Percentiles rank a stretch among this genome's conserved stretches.
Evolutionary conservation across 2,797 vertebrate genomes (phyloP).

Genomic region (Megalops cyprinoides): DNA sequence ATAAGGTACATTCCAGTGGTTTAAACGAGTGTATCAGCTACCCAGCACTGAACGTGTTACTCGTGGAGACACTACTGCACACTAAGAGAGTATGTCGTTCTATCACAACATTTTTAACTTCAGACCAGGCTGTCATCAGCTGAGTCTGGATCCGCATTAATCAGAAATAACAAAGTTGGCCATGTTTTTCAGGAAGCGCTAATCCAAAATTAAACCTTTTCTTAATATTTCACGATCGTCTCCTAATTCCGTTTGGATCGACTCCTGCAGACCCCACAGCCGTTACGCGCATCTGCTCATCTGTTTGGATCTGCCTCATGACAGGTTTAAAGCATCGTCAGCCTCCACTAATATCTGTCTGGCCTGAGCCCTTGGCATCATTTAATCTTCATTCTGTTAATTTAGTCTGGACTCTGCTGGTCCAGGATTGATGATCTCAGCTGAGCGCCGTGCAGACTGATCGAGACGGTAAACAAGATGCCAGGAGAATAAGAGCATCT

Average conservation of each 20-base stretch:
- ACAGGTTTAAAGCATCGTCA: constrained; percentile 70
- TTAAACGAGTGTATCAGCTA: constrained; percentile 46
- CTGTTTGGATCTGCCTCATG: constrained; percentile 62
- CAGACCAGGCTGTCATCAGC: constrained; percentile 65
- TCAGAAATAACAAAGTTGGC: constrained; percentile 65
- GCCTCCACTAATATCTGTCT: constrained; percentile 71
- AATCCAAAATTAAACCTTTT: constrained; percentile 71
- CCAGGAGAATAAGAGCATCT: not conserved
- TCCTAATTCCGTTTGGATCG: constrained; percentile 74
- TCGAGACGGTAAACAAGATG: not conserved
- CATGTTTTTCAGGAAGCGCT: constrained; percentile 70
- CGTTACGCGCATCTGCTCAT: constrained; percentile 39
- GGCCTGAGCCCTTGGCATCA: constrained; percentile 68
- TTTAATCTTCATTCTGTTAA: constrained; percentile 80
- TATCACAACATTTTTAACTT: constrained; percentile 56
- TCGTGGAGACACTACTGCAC: constrained; percentile 44
- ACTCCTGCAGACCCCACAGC: constrained; percentile 61
- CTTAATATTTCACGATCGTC: constrained; percentile 64
- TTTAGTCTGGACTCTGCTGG: constrained; percentile 75
- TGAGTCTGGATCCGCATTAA: constrained; percentile 58
- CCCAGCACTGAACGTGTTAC: constrained; percentile 26
- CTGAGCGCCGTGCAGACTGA: constrained; percentile 60
- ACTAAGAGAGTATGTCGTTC: constrained; percentile 50
- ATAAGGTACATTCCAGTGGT: not conserved
- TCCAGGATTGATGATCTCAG: constrained; percentile 6